These are phyloP conservation scores for Apeira syringaria DNA, from an alignment of 2,888 invertebrate species.

Conservation along the genomic window DNA sequence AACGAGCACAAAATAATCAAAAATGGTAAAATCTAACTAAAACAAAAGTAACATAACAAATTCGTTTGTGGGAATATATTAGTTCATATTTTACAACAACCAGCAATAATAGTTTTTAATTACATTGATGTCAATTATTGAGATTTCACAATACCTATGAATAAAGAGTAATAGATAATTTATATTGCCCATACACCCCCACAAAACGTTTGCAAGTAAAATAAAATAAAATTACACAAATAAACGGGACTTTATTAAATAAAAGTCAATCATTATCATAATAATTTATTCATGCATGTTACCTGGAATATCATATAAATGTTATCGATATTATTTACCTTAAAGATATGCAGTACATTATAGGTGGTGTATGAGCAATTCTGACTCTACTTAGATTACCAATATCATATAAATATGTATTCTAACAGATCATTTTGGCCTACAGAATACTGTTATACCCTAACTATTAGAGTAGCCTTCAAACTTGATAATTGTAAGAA, in stretches of 20 bases:
- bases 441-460: conserved; percentile 5
- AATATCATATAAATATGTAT: conserved; percentile 3
- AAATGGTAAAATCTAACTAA: conserved; percentile 45
- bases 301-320: conserved; percentile 31
- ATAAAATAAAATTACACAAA: conserved; percentile 65
- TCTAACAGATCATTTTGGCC: conserved; percentile 3
- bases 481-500: conserved; percentile 1
- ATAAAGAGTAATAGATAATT: conserved; percentile 22
- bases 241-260: conserved; percentile 73
- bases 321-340: conserved; percentile 25
- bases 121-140: conserved; percentile 16
- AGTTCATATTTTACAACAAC: conserved; percentile 44
- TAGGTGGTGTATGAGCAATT: conserved; percentile 83
- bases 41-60: conserved; percentile 44
- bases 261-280: conserved; percentile 70
- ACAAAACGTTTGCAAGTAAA: conserved; percentile 71
- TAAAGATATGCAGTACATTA: conserved; percentile 55
- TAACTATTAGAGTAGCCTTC: conserved; percentile 8
- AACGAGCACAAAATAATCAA: conserved; percentile 27
- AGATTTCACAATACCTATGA: conserved; percentile 11
- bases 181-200: conserved; percentile 82
- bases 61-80: conserved; percentile 80
- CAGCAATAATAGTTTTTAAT: conserved; percentile 34
- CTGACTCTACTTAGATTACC: conserved; percentile 34
- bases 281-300: conserved; percentile 62